phyloP scores from a whole-genome alignment of 2,888 invertebrate genomes.

The Chaetogeoica ovagalla region DNA sequence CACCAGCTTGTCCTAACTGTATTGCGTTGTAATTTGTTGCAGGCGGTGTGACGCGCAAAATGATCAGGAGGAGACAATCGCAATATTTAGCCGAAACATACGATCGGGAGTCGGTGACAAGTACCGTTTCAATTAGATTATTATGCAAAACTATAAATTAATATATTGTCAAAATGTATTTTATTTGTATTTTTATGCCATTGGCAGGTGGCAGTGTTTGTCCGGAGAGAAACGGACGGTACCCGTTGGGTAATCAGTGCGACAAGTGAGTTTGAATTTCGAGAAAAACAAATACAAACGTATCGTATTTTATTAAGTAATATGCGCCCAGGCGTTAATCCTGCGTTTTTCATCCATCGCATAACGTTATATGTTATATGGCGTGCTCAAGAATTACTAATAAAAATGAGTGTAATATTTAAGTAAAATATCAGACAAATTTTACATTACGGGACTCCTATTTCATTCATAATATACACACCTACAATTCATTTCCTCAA shows the following conservation, averaged over 20 bases:
- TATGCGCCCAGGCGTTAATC: too few relatives aligned
- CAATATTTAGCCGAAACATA: conserved; percentile 11
- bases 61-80: conserved; percentile 33
- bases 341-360: too few relatives aligned
- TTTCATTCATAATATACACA: too few relatives aligned
- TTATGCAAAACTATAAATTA: conserved; percentile 9
- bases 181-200: conserved; percentile 15
- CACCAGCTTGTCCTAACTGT: neutral
- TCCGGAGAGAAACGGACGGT: conserved; percentile 71
- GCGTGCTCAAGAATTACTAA: too few relatives aligned
- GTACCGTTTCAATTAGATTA: neutral
- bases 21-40: neutral
- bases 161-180: neutral
- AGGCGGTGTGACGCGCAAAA: conserved; percentile 32
- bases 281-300: neutral
- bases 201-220: conserved; percentile 60
- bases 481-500: too few relatives aligned
- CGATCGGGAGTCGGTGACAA: conserved; percentile 18
- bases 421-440: too few relatives aligned
- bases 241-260: conserved; percentile 62
- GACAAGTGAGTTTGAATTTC: conserved; percentile 41
- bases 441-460: too few relatives aligned
- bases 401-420: too few relatives aligned
- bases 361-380: too few relatives aligned
- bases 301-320: too few relatives aligned